phyloP scores from a whole-genome alignment of 1,140 invertebrate genomes.

The Coboldia fuscipes region DNA sequence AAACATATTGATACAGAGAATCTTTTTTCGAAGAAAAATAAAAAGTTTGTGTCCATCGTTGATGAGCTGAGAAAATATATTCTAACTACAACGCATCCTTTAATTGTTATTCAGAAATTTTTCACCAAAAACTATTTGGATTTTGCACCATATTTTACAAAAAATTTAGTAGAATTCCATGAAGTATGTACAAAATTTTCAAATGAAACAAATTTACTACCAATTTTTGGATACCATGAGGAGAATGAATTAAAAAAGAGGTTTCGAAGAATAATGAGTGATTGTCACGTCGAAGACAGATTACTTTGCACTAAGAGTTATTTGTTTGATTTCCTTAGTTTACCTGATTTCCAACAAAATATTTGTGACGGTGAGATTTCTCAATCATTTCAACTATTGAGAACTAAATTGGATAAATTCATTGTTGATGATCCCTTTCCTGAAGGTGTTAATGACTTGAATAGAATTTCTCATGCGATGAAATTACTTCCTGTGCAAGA shows the following conservation, averaged over 20 bases:
- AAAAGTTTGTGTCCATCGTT: neutral
- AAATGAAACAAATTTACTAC: neutral
- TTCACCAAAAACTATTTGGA: slow-evolving; percentile 14
- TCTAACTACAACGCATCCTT: slow-evolving; percentile 9
- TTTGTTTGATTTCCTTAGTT: no score
- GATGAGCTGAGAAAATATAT: slow-evolving; percentile 8
- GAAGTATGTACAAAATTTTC: neutral
- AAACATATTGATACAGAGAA: no score
- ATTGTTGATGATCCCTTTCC: no score
- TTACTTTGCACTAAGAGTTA: no score
- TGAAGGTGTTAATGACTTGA: no score
- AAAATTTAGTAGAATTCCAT: neutral
- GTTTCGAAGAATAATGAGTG: neutral
- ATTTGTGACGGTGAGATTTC: no score
- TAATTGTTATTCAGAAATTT: slow-evolving; percentile 13
- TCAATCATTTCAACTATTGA: no score
- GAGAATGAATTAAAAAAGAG: neutral
- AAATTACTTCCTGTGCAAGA: slow-evolving; percentile 4
- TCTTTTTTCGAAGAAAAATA: neutral
- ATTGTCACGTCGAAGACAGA: neutral
- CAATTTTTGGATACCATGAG: neutral
- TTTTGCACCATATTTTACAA: slow-evolving; percentile 13
- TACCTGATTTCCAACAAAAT: no score
- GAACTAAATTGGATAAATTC: no score
- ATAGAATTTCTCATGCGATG: no score